Conservation (phyloP, 1,140 invertebrate genomes). For the Drosophila parvula region DNA sequence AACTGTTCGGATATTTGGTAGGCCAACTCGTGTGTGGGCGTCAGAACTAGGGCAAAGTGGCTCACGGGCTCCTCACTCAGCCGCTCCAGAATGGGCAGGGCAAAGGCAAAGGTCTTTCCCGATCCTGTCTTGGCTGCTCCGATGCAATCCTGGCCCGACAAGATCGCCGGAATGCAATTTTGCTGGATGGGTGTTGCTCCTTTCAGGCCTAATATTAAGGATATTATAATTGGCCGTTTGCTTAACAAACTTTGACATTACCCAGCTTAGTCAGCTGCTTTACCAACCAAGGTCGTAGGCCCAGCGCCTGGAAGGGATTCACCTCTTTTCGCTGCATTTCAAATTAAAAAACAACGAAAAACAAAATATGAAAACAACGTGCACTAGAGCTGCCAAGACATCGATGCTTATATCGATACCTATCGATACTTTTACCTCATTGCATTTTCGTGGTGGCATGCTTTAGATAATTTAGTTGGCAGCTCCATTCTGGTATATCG, state of each 20-base stretch:
- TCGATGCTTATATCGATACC: neutral
- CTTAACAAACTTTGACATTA: conserved; percentile 10
- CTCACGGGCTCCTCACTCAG: conserved; percentile 96
- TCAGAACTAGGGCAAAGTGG: conserved; percentile 97
- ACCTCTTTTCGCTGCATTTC: conserved; percentile 63
- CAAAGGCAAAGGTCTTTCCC: conserved; percentile 99
- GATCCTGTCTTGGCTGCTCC: conserved; percentile 98
- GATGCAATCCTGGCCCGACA: conserved; percentile 94
- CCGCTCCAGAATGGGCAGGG: conserved; percentile 96
- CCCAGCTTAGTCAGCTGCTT: conserved; percentile 79
- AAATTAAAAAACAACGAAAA: conserved; percentile 16
- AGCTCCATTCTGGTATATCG: neutral
- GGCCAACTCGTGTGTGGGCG: conserved; percentile 97
- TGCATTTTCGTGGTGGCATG: too few species aligned
- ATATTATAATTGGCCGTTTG: too few species aligned
- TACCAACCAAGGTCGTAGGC: conserved; percentile 73
- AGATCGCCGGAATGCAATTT: conserved; percentile 92
- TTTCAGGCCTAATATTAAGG: conserved; percentile 87
- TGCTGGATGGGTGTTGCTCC: conserved; percentile 94
- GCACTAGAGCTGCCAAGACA: conserved; percentile 23
- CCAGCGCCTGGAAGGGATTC: conserved; percentile 72
- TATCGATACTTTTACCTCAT: neutral
- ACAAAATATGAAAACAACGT: conserved; percentile 62
- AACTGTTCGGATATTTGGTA: conserved; percentile 97
- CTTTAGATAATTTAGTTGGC: too few species aligned